Percentiles rank a stretch among this genome's conserved stretches.
Conservation (phyloP, 2,888 invertebrate species). For the Tanypteryx hageni region DNA sequence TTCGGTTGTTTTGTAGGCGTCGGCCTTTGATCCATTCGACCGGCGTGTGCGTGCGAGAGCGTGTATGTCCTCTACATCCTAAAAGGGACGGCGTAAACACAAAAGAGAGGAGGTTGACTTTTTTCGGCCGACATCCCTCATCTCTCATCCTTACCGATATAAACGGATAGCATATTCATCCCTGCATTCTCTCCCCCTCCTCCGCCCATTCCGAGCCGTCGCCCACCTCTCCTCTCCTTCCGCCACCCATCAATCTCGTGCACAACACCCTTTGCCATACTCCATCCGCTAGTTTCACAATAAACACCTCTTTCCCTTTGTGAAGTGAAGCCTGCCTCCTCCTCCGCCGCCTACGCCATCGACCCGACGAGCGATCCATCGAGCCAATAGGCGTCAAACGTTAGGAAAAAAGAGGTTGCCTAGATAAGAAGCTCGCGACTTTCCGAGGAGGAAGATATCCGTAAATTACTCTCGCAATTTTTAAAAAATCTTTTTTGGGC, state of each 20-base stretch:
- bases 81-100: not conserved
- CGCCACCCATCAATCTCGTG: not conserved
- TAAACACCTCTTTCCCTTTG: constrained; percentile 25
- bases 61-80: not conserved
- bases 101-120: not conserved
- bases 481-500: no score
- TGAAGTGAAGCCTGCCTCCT: not conserved
- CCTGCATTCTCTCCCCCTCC: not conserved
- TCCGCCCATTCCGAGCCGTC: not conserved
- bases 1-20: not conserved
- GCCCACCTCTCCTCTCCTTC: not conserved
- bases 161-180: not conserved
- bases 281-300: not conserved
- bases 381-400: not conserved
- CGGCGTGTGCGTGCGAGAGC: not conserved
- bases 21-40: not conserved
- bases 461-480: no score
- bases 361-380: not conserved
- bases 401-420: no score
- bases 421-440: no score
- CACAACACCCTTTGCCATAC: constrained; percentile 27
- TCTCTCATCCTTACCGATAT: not conserved
- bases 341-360: not conserved
- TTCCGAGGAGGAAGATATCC: no score
- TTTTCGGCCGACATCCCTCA: not conserved